These are phyloP conservation scores for Xiphorhynchus erythropygius DNA, from an alignment of 2,797 vertebrate genomes.

Conservation along the genomic window DNA sequence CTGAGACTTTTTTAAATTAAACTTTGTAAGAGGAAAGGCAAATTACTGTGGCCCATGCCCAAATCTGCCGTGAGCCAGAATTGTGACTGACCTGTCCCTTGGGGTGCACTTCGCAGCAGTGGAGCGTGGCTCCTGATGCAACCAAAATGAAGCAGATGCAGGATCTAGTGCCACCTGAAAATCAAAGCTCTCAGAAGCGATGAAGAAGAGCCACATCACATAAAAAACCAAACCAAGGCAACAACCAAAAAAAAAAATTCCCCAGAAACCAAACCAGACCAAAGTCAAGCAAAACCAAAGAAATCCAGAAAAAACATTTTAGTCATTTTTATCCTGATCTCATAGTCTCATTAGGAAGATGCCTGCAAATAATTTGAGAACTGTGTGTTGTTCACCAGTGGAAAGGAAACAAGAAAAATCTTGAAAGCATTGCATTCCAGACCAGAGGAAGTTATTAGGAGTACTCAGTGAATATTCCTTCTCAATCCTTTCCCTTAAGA, in stretches of 20 bases:
- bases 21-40: rapidly evolving
- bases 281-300: not conserved
- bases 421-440: not conserved
- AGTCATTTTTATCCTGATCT: not conserved
- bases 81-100: not conserved
- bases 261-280: not conserved
- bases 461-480: not conserved
- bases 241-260: not conserved
- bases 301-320: not conserved
- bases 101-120: not conserved
- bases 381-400: not conserved
- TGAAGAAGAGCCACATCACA: not conserved
- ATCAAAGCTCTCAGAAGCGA: not conserved
- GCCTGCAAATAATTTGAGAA: not conserved
- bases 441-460: not conserved
- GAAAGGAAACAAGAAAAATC: not conserved
- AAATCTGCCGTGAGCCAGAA: not conserved
- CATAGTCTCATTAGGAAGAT: not conserved
- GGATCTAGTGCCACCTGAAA: not conserved
- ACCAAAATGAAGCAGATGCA: not conserved
- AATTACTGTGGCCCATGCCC: not conserved
- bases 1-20: not conserved
- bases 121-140: not conserved
- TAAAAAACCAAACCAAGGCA: not conserved
- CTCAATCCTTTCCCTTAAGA: not conserved